These are phyloP conservation scores for Sceloporus undulatus DNA, from an alignment of 2,113 vertebrate genomes.

Conservation along the genomic window DNA sequence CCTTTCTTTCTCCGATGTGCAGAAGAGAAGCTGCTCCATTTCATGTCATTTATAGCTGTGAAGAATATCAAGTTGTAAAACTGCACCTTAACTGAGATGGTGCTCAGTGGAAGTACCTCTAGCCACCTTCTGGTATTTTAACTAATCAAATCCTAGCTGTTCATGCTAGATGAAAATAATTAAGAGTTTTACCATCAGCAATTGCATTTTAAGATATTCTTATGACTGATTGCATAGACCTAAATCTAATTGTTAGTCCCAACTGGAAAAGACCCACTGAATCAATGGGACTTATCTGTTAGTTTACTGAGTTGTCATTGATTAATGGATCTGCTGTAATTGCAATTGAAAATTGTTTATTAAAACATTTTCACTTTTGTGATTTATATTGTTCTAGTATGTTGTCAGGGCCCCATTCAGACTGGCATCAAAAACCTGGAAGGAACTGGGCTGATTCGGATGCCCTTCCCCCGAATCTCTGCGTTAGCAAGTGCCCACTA, in stretches of 20 bases:
- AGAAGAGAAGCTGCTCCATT: background rate
- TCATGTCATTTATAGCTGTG: background rate
- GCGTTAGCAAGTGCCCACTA: too few relatives aligned
- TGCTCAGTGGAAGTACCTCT: background rate
- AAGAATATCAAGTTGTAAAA: background rate
- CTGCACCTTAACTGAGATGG: background rate
- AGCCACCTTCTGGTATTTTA: background rate
- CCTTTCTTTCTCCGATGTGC: background rate
- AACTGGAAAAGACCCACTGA: too few relatives aligned
- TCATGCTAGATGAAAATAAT: background rate
- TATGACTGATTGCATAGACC: background rate
- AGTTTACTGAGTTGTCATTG: too few relatives aligned
- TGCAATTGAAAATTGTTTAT: background rate
- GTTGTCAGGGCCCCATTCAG: background rate
- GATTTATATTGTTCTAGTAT: background rate
- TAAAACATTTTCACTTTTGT: background rate
- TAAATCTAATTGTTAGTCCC: too few relatives aligned
- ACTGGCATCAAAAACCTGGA: too few relatives aligned
- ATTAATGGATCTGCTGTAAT: too few relatives aligned
- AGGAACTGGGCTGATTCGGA: too few relatives aligned
- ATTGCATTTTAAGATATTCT: background rate
- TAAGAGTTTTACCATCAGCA: background rate
- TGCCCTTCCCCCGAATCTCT: too few relatives aligned
- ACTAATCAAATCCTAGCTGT: background rate
- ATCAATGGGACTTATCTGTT: too few relatives aligned